A percentile compares a stretch with the other conserved stretches of the same genome.
phyloP scores from a whole-genome alignment of 2,888 invertebrate genomes.

The Plagodis dolabraria region DNA sequence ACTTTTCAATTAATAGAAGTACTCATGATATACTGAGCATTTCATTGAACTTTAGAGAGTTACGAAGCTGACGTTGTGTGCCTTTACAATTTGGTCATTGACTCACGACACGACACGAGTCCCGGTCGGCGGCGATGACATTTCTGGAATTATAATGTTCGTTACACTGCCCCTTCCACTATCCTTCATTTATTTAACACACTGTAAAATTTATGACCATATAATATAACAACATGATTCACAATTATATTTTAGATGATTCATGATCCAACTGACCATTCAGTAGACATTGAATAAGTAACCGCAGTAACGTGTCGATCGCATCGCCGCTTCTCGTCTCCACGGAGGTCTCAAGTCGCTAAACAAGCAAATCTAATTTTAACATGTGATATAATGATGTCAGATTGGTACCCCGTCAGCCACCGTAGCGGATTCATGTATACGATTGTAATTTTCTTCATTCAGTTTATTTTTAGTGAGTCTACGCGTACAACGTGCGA shows the following conservation, averaged over 20 bases:
- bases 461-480: slow-evolving; percentile 80
- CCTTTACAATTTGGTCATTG: slow-evolving; percentile 60
- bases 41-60: slow-evolving; percentile 36
- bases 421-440: slow-evolving; percentile 76
- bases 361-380: slow-evolving; percentile 76
- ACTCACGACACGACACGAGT: slow-evolving; percentile 42
- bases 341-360: slow-evolving; percentile 60
- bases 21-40: slow-evolving; percentile 30
- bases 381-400: slow-evolving; percentile 82
- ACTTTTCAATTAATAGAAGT: slow-evolving; percentile 33
- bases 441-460: slow-evolving; percentile 79
- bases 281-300: slow-evolving; percentile 71
- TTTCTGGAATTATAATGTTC: slow-evolving; percentile 64
- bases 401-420: slow-evolving; percentile 74
- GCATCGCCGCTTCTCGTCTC: slow-evolving; percentile 58
- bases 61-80: slow-evolving; percentile 49
- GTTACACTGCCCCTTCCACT: slow-evolving; percentile 48
- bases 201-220: slow-evolving; percentile 58
- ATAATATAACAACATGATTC: slow-evolving; percentile 62
- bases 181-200: slow-evolving; percentile 46
- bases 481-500: slow-evolving; percentile 77
- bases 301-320: slow-evolving; percentile 68
- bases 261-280: slow-evolving; percentile 66
- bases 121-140: slow-evolving; percentile 37
- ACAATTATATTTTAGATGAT: slow-evolving; percentile 75